Base-by-base conservation (phyloP, 1,140 invertebrate genomes). In the Drepana arcuata region DNA sequence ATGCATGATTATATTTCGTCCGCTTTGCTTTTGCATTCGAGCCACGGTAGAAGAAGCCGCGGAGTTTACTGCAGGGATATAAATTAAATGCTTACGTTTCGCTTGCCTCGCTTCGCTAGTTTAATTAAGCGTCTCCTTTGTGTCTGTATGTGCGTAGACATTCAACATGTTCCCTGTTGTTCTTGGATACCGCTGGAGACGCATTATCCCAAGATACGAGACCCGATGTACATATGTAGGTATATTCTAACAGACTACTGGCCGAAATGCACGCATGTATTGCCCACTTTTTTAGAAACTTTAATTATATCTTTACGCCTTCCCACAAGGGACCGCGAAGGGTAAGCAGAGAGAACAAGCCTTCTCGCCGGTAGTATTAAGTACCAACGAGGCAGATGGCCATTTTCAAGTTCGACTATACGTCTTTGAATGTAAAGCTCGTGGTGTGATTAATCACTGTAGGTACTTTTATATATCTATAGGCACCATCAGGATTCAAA, bases 71-170 rank as follows among this genome's bases (percentile, higher is more conserved):
- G 77, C 73, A 81, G 72, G 70, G 60, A 69, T 78, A 81, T 78
- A 81, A 81, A 81, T 78, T 78, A 78, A 81, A 78, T 77, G 77
- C 73, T 81, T 78, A 75, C 73, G 68, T 77, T 78, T 78, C 68
- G 70, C 67, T 62, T 52, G 60, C 66, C 60, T 57, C 65, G 69
- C 71, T 78, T 45, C 58, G 64, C 77, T 73, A 75, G 73, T 78
- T 81, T 81, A 81, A 81, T 81, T 81, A 81, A 81, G 77, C 70
- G 55, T 68, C 70, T 64, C 57, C 68, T 70, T 78, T 81, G 75
- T 80, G 71, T 79, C 65, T 74, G 63, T 55, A 71, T 73, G 69
- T 77, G 70, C 70, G 70, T 77, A 73, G 48, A 63, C 58, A 60
- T 64, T 50, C 63, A 77, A 63, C 57, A 69, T 63, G 60, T 59